Evolutionary conservation across 2,113 vertebrate genomes (phyloP).

Genomic region (Malurus alboscapulatus): DNA sequence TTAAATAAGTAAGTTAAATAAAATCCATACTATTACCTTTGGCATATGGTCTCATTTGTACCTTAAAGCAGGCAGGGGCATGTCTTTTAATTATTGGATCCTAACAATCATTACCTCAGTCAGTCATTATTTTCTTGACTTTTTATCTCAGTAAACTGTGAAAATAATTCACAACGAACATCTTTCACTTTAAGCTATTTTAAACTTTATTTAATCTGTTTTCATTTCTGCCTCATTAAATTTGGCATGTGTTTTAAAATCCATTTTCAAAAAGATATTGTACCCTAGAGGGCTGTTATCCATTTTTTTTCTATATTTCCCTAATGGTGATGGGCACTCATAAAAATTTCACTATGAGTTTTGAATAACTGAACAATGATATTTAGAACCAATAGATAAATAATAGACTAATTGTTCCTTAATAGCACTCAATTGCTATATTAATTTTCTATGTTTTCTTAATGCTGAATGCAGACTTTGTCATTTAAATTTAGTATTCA

Average conservation of each 20-base stretch:
- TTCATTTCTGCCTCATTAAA: conserved; percentile 20
- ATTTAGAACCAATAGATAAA: neutral
- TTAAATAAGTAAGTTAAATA: neutral
- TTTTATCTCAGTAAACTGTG: neutral
- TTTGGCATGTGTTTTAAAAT: conserved; percentile 22
- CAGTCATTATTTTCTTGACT: neutral
- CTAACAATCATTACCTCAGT: neutral
- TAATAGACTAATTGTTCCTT: neutral
- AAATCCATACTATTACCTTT: neutral
- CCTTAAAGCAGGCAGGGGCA: neutral
- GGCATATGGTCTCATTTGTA: neutral
- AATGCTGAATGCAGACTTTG: neutral
- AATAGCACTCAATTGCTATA: neutral
- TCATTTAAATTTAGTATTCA: neutral
- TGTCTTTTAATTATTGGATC: neutral
- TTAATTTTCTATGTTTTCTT: neutral
- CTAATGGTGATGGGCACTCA: neutral
- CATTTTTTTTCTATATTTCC: neutral
- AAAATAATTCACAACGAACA: neutral
- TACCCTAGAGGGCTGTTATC: neutral
- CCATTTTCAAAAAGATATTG: neutral
- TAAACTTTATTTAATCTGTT: neutral
- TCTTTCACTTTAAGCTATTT: neutral
- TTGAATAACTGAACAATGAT: neutral
- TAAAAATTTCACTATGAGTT: neutral